Conservation (phyloP, 2,888 invertebrate species). For the Xanthorhoe spadicearia region DNA sequence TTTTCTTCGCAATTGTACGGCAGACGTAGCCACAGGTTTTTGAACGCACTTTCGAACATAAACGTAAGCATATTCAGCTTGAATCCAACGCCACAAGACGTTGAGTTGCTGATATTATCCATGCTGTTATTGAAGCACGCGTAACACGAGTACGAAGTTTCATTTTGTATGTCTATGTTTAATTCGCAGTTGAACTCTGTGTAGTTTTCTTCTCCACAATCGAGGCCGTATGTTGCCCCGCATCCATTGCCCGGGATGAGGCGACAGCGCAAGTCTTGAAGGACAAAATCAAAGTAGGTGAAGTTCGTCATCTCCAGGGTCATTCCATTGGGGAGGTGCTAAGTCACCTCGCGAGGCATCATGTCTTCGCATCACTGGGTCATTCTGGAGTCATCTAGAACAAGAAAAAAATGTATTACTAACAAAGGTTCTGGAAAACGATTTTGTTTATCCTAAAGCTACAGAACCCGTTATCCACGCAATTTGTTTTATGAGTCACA, state of each 20-base stretch:
- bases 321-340: constrained; percentile 58
- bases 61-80: constrained; percentile 72
- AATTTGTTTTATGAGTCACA: too few relatives aligned
- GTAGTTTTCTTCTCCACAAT: constrained; percentile 56
- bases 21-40: constrained; percentile 71
- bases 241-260: constrained; percentile 62
- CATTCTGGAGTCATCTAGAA: constrained; percentile 41
- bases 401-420: constrained; percentile 13
- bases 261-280: constrained; percentile 70
- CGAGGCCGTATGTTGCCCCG: constrained; percentile 60
- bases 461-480: too few relatives aligned
- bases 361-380: constrained; percentile 28
- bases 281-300: constrained; percentile 61
- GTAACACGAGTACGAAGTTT: constrained; percentile 73
- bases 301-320: constrained; percentile 69
- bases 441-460: too few relatives aligned
- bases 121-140: constrained; percentile 63
- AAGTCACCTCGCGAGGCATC: constrained; percentile 64
- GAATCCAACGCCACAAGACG: constrained; percentile 71
- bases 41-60: constrained; percentile 74
- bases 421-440: background rate
- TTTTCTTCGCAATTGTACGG: constrained; percentile 70
- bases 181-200: constrained; percentile 66
- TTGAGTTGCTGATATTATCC: constrained; percentile 64
- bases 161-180: constrained; percentile 77